These are phyloP conservation scores for Saccopteryx bilineata DNA, from an alignment of 2,113 vertebrate genomes.

Conservation along the genomic window DNA sequence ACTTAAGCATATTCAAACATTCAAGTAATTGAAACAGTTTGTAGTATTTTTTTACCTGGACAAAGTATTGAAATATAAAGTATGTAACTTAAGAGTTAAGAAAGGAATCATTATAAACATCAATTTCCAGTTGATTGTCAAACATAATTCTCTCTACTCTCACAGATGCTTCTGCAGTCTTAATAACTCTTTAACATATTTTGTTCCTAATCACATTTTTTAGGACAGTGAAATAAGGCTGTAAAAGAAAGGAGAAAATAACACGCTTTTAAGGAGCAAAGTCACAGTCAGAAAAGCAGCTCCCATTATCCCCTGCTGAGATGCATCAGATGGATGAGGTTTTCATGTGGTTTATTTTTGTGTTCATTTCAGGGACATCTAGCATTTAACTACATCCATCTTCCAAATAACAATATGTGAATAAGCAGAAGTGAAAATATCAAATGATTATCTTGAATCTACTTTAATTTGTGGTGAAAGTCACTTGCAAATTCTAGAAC, in stretches of 20 bases:
- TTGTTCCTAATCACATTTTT: background rate
- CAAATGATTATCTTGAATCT: slow-evolving; percentile 5
- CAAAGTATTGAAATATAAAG: background rate
- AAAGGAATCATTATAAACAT: background rate
- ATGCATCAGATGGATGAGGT: background rate
- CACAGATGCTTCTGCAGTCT: background rate
- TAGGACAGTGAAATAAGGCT: background rate
- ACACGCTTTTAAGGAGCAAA: background rate
- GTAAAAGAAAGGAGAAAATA: background rate
- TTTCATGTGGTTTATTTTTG: background rate
- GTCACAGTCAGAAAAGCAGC: background rate
- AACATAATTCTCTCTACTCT: background rate
- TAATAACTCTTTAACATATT: background rate
- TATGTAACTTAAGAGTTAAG: background rate
- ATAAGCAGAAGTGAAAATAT: background rate
- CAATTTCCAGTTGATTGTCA: background rate
- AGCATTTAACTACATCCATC: background rate
- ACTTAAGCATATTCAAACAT: background rate
- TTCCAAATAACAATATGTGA: slow-evolving; percentile 38
- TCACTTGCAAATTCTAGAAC: slow-evolving; percentile 35
- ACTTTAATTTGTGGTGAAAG: slow-evolving; percentile 14
- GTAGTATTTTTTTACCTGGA: background rate
- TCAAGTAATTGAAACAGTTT: background rate
- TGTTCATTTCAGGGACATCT: background rate
- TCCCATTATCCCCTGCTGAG: background rate